These are phyloP conservation scores for Eira barbara DNA, from an alignment of 2,113 vertebrate genomes.

Conservation along the genomic window DNA sequence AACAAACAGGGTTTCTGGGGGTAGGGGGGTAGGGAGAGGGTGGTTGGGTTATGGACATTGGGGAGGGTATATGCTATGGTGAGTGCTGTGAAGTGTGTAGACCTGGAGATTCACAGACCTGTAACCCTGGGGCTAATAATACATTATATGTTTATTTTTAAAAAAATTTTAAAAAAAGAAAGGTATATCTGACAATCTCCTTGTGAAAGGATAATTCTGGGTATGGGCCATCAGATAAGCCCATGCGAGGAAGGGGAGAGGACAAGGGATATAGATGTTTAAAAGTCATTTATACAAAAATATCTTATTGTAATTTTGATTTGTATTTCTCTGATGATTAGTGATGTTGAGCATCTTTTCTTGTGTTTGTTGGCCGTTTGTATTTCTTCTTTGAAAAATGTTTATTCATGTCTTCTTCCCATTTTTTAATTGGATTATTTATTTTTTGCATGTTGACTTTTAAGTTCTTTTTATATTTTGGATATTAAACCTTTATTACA, in stretches of 20 bases:
- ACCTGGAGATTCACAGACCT: too few species aligned
- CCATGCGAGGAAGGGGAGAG: not conserved
- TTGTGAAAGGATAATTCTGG: not conserved
- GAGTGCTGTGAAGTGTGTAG: too few species aligned
- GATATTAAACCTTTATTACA: not conserved
- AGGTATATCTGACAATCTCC: not conserved
- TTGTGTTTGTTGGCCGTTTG: not conserved
- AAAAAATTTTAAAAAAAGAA: slow-evolving; percentile 3
- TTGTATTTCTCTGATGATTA: not conserved
- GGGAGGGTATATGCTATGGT: too few species aligned
- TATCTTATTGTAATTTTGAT: not conserved
- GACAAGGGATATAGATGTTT: not conserved
- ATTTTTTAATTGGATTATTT: not conserved
- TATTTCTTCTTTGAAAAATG: not conserved
- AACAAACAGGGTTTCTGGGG: too few species aligned
- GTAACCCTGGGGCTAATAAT: too few species aligned
- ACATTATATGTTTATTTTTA: too few species aligned
- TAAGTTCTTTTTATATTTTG: not conserved
- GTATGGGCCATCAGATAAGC: not conserved
- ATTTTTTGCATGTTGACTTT: not conserved
- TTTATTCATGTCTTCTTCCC: not conserved
- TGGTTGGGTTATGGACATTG: too few species aligned
- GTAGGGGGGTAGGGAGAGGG: accelerated
- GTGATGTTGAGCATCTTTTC: not conserved
- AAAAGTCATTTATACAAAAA: not conserved